These are phyloP conservation scores for Prunella himalayana DNA, from an alignment of 2,113 vertebrate genomes.

Conservation along the genomic window DNA sequence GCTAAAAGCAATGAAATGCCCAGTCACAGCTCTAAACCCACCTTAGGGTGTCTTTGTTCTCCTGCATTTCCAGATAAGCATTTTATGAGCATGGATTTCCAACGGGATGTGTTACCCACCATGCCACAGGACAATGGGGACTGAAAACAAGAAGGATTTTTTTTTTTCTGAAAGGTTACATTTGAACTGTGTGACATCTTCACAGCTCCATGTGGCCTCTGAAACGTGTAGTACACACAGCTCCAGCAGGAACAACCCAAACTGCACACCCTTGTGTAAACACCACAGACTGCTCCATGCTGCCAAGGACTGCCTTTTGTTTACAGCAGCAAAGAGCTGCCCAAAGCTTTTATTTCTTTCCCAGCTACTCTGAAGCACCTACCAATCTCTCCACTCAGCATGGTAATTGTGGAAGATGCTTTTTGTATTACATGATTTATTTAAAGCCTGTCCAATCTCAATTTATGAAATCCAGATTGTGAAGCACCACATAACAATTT, in stretches of 20 bases:
- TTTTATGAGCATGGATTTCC: background rate
- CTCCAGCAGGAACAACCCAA: background rate
- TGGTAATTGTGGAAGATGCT: constrained; percentile 60
- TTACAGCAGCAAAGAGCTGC: background rate
- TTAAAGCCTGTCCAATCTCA: constrained; percentile 53
- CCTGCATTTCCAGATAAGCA: background rate
- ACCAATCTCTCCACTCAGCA: constrained; percentile 31
- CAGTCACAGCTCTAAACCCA: background rate
- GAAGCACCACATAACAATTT: constrained; percentile 60
- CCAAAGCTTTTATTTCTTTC: background rate
- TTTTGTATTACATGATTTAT: constrained; percentile 65
- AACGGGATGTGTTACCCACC: background rate
- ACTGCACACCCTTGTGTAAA: background rate
- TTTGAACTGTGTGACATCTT: background rate
- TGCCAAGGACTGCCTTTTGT: constrained; percentile 10
- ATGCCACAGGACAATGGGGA: background rate
- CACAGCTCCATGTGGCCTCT: background rate
- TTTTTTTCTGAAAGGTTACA: background rate
- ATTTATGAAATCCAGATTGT: constrained; percentile 63
- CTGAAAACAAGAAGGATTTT: background rate
- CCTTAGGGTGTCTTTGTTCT: background rate
- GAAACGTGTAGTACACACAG: background rate
- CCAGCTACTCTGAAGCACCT: constrained; percentile 1
- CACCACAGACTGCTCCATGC: background rate
- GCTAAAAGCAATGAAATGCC: background rate